Base-by-base conservation (phyloP, 2,113 vertebrate species). In the Sylvietta virens region DNA sequence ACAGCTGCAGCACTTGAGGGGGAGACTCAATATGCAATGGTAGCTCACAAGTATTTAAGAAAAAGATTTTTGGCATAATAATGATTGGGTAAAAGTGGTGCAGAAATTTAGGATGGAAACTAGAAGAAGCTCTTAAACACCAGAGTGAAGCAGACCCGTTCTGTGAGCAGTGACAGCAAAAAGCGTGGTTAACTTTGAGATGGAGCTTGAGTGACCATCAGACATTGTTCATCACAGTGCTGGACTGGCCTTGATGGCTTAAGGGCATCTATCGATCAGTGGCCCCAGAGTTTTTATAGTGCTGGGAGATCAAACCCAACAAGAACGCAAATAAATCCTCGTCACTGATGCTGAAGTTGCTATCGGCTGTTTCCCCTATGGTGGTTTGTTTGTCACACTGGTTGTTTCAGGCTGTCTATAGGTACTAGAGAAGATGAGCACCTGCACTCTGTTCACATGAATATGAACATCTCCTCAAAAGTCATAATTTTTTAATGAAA, bases 401-500 rank as follows among this genome's bases (percentile, higher is more conserved):
- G 50, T 61, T 91, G 66, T 94, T 90, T 90, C 79, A 66, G 72
- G 58, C 82, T 81, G 47, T 30, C 54, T 88, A 50, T 21, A 62
- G 71, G 72, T 67, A 60, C 47, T 11, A 61, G 71, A 40, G 54
- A 65, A 92, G 78, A 90, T 22, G 16, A 93, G 64, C n/a, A 82
- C 39, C 62, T 78, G 51, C 88, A 84, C 79, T 88, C 64, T 79
- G 51, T 64, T 96, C 90, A 53, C 60, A 48, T 86, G 51, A 86
- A 90, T 93, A 85, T 62, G 71, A 95, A 90, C 79, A 92, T 71
- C 76, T 73, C 45, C 60, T 79, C 88, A 66, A 51, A 15, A 90
- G 67, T 60, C 47, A 84, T 92, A 14, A 66, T 81, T 93, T 88
- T 90, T 93, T 67, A 93, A 95, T 90, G 79, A 96, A 94, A 93